phyloP scores from a whole-genome alignment of 2,113 vertebrate species.

The Grallaria varia region DNA sequence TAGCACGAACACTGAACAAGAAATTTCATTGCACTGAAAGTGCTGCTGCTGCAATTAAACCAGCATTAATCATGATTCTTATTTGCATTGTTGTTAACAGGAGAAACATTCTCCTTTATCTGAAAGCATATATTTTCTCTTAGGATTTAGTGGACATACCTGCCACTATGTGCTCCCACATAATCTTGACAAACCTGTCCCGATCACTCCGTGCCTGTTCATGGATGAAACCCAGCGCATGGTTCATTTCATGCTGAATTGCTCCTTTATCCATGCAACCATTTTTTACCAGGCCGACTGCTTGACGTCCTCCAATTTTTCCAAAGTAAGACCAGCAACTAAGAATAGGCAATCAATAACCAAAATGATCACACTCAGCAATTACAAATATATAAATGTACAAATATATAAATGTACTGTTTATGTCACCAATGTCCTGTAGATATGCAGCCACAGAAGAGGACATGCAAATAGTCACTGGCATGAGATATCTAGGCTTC shows the following conservation, averaged over 20 bases:
- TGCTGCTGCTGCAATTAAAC: not conserved
- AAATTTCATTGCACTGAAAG: not conserved
- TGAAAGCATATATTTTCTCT: not conserved
- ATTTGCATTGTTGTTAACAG: not conserved
- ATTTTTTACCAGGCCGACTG: conserved; percentile 54
- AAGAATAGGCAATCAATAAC: not conserved
- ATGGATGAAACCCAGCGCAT: conserved; percentile 75
- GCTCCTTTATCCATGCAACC: conserved; percentile 69
- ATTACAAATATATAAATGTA: not conserved
- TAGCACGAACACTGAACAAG: not conserved
- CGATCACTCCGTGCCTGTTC: conserved; percentile 76
- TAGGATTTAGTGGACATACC: conserved; percentile 42
- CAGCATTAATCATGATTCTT: not conserved
- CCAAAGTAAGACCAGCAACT: conserved; percentile 77
- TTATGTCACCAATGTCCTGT: not conserved
- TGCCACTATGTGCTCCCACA: conserved; percentile 66
- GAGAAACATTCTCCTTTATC: not conserved
- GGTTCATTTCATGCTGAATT: conserved; percentile 77
- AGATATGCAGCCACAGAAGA: not conserved
- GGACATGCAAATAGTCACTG: not conserved
- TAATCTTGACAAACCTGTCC: conserved; percentile 70
- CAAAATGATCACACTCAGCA: not conserved
- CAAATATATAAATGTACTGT: not conserved
- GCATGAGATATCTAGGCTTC: not conserved
- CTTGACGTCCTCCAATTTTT: conserved; percentile 52